phyloP scores from a whole-genome alignment of 1,140 invertebrate genomes.

The Sarcophaga peregrina region DNA sequence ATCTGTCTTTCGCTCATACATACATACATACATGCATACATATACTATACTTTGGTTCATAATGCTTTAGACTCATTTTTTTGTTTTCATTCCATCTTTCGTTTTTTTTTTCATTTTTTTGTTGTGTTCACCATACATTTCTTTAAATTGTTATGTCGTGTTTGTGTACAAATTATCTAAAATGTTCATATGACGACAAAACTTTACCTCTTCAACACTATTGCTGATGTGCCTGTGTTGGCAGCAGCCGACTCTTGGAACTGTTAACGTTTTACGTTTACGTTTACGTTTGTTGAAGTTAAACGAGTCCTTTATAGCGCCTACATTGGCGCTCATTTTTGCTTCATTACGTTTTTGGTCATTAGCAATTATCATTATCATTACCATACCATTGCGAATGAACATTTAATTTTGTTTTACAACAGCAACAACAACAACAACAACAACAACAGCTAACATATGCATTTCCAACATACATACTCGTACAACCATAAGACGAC shows the following conservation, averaged over 20 bases:
- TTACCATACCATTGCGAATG: conserved; percentile 41
- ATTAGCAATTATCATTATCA: conserved; percentile 42
- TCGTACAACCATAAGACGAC: background rate
- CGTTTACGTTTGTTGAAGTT: background rate
- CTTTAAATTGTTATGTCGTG: conserved; percentile 40
- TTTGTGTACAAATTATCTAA: conserved; percentile 42
- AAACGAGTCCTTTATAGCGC: conserved; percentile 23
- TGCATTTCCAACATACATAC: background rate
- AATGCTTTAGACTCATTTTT: background rate
- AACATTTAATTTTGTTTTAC: conserved; percentile 34
- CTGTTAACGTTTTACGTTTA: too few relatives aligned
- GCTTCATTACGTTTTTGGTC: conserved; percentile 41
- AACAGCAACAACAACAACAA: background rate
- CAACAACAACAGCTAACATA: background rate
- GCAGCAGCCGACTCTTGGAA: too few relatives aligned
- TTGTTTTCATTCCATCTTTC: too few relatives aligned
- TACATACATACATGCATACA: background rate
- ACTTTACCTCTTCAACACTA: background rate
- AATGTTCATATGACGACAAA: conserved; percentile 41
- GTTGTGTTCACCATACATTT: background rate
- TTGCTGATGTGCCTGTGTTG: background rate
- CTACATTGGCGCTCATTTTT: conserved; percentile 34
- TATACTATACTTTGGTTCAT: background rate
- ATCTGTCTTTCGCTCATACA: background rate
- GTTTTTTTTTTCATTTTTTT: too few relatives aligned